These are phyloP conservation scores for Hipparchia sbordonii DNA, from an alignment of 2,888 invertebrate genomes.

Conservation along the genomic window DNA sequence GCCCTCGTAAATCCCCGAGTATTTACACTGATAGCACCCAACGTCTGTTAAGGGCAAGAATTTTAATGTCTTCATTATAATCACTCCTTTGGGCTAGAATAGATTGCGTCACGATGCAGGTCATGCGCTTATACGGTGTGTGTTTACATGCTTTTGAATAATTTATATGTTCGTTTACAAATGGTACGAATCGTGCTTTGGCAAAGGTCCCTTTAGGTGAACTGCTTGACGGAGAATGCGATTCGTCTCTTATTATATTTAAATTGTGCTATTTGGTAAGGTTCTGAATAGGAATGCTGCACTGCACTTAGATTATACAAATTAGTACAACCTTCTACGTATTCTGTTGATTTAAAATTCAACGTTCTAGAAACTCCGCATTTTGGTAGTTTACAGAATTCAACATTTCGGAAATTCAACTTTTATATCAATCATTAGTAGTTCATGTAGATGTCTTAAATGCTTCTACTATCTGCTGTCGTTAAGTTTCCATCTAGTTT, in stretches of 20 bases:
- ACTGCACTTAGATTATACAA: background rate
- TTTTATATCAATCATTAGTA: too few relatives aligned
- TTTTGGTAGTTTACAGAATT: too few relatives aligned
- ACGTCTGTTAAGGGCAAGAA: slow-evolving; percentile 55
- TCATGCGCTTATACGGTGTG: slow-evolving; percentile 45
- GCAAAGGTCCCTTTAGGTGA: slow-evolving; percentile 33
- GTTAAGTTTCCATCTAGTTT: too few relatives aligned
- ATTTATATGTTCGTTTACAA: slow-evolving; percentile 43
- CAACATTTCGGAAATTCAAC: too few relatives aligned
- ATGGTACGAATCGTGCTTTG: slow-evolving; percentile 40
- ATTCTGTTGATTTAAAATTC: background rate
- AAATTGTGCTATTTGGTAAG: slow-evolving; percentile 11
- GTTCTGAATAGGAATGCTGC: background rate
- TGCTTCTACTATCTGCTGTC: too few relatives aligned
- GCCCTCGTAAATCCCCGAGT: slow-evolving; percentile 47
- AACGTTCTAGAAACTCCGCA: too few relatives aligned
- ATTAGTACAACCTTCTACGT: background rate
- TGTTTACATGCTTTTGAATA: slow-evolving; percentile 46
- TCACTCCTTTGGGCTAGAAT: slow-evolving; percentile 47
- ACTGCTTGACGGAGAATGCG: slow-evolving; percentile 17
- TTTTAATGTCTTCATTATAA: slow-evolving; percentile 69
- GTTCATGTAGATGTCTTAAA: too few relatives aligned
- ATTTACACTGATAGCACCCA: slow-evolving; percentile 38
- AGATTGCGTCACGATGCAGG: slow-evolving; percentile 46
- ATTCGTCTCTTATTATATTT: slow-evolving; percentile 16